These are phyloP conservation scores for Sebastes hubbsi DNA, from an alignment of 2,797 vertebrate genomes.

Conservation along the genomic window DNA sequence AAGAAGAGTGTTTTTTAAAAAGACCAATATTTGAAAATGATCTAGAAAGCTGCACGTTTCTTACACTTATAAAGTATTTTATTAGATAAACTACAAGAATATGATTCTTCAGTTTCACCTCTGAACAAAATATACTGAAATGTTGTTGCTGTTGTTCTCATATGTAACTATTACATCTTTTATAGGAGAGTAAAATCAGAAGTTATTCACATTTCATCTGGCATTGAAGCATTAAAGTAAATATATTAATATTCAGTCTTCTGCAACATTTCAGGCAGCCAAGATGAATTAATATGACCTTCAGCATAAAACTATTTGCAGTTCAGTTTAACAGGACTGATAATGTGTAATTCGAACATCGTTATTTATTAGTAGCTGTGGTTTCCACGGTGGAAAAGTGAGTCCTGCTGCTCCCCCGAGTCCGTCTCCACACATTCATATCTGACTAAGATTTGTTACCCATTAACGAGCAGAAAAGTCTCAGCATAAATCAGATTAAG, in stretches of 20 bases:
- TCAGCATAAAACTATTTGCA: background rate
- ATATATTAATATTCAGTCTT: background rate
- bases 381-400: background rate
- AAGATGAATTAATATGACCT: background rate
- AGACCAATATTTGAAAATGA: constrained; percentile 2
- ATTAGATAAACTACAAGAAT: constrained; percentile 1
- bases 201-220: constrained; percentile 35
- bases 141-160: background rate
- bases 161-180: background rate
- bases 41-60: constrained; percentile 31
- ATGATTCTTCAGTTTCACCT: background rate
- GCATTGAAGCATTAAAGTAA: background rate
- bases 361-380: background rate
- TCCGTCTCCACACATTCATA: background rate
- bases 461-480: constrained; percentile 12
- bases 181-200: constrained; percentile 5
- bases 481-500: background rate
- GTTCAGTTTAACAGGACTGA: background rate
- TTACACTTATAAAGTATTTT: constrained; percentile 9
- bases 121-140: background rate
- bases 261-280: background rate
- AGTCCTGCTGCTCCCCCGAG: constrained; percentile 12
- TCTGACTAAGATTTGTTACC: background rate
- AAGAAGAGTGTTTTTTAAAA: background rate
- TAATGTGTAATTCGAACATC: background rate